Conservation (phyloP, 1,140 invertebrate species). For the Dryas iulia region DNA sequence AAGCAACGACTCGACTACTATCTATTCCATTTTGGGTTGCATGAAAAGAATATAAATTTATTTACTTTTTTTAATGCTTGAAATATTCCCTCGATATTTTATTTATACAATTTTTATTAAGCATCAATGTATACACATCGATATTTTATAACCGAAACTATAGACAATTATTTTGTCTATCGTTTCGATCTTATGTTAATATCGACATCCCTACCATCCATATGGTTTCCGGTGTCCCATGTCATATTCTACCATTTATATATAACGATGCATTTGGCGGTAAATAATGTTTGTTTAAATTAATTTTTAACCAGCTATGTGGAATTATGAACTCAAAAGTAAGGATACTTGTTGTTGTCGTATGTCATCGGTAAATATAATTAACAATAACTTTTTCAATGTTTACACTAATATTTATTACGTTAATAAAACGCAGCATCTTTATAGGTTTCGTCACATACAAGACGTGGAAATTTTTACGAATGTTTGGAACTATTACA, state of each 20-base stretch:
- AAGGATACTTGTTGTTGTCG: not conserved
- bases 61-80: no score
- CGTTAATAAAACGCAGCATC: not conserved
- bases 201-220: not conserved
- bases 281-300: not conserved
- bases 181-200: not conserved
- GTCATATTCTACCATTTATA: not conserved
- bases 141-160: no score
- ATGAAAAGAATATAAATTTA: no score
- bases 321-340: not conserved
- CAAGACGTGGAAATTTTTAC: constrained; percentile 28
- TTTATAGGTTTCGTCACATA: constrained; percentile 13
- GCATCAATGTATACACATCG: no score
- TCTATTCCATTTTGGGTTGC: no score
- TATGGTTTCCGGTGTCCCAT: not conserved
- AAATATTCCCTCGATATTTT: no score
- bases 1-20: no score
- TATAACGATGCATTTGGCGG: not conserved
- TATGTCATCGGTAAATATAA: not conserved
- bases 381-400: no score
- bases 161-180: no score
- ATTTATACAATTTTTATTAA: no score
- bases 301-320: not conserved
- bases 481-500: constrained; percentile 43
- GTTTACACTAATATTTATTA: not conserved